A percentile compares a stretch with the other conserved stretches of the same genome.
phyloP scores from a whole-genome alignment of 1,140 invertebrate species.

The Cephus cinctus region DNA sequence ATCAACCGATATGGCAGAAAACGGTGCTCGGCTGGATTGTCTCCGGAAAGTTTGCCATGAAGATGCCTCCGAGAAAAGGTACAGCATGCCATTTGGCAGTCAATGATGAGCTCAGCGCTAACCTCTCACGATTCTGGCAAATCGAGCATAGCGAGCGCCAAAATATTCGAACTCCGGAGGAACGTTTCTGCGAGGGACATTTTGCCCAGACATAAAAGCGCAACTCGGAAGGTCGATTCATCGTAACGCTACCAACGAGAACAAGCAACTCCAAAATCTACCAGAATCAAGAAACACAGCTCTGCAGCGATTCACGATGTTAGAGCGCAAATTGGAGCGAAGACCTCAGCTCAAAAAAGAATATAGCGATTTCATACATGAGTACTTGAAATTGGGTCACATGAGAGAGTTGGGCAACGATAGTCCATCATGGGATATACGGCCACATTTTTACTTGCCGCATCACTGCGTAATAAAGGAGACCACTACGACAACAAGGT shows the following conservation, averaged over 20 bases:
- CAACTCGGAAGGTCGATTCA: constrained; percentile 3
- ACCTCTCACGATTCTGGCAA: neutral
- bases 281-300: constrained; percentile 29
- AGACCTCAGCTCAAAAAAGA: constrained; percentile 18
- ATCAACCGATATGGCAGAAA: neutral
- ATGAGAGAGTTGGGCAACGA: constrained; percentile 36
- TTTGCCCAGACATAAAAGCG: neutral
- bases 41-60: neutral
- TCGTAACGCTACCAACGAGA: neutral
- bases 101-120: neutral
- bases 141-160: neutral
- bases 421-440: constrained; percentile 1
- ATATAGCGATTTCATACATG: constrained; percentile 30
- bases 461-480: constrained; percentile 27
- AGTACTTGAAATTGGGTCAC: constrained; percentile 38
- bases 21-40: neutral
- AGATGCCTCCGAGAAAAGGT: neutral
- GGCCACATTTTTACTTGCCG: constrained; percentile 25
- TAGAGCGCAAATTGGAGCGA: constrained; percentile 35
- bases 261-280: constrained; percentile 13
- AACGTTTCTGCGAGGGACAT: neutral
- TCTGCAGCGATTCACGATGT: constrained; percentile 30
- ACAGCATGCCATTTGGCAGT: neutral
- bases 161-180: neutral
- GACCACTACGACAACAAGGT: constrained; percentile 11